Evolutionary conservation across 2,888 invertebrate genomes (phyloP).

Genomic region (Entomobrya proxima): DNA sequence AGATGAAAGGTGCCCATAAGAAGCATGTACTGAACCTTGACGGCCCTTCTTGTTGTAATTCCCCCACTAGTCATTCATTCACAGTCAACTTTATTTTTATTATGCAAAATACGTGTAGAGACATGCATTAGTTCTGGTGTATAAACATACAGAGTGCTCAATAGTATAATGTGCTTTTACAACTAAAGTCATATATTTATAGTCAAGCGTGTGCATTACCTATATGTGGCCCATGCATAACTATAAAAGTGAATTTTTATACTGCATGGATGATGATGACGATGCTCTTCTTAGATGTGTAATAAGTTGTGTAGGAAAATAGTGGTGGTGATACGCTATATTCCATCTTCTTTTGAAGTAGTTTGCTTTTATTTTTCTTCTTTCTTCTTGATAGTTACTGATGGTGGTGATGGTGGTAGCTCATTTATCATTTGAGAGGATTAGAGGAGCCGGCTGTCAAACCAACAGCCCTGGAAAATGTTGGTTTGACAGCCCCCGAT

Average conservation of each 20-base stretch:
- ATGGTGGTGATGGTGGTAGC: constrained; percentile 68
- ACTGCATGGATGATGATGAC: constrained; percentile 30
- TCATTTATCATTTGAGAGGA: constrained; percentile 68
- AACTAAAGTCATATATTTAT: not conserved
- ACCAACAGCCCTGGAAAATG: constrained; percentile 65
- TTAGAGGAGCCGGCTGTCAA: constrained; percentile 69
- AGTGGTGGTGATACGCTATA: constrained; percentile 49
- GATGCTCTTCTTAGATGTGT: constrained; percentile 44
- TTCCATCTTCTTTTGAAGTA: constrained; percentile 52
- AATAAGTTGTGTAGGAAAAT: not conserved
- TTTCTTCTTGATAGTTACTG: constrained; percentile 64
- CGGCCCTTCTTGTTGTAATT: constrained; percentile 51
- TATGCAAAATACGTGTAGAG: not conserved
- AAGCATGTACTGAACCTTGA: constrained; percentile 57
- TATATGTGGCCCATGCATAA: constrained; percentile 7
- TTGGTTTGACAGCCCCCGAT: constrained; percentile 69
- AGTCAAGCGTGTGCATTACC: constrained; percentile 4
- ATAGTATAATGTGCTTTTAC: not conserved
- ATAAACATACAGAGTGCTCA: not conserved
- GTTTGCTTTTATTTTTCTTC: constrained; percentile 30
- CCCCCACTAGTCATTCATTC: constrained; percentile 44
- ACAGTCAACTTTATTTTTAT: constrained; percentile 50
- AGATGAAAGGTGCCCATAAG: constrained; percentile 61
- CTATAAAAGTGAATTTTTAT: not conserved
- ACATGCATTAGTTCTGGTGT: not conserved